Evolutionary conservation across 2,888 invertebrate genomes (phyloP).

Genomic region (Agonopterix alstromeriana): DNA sequence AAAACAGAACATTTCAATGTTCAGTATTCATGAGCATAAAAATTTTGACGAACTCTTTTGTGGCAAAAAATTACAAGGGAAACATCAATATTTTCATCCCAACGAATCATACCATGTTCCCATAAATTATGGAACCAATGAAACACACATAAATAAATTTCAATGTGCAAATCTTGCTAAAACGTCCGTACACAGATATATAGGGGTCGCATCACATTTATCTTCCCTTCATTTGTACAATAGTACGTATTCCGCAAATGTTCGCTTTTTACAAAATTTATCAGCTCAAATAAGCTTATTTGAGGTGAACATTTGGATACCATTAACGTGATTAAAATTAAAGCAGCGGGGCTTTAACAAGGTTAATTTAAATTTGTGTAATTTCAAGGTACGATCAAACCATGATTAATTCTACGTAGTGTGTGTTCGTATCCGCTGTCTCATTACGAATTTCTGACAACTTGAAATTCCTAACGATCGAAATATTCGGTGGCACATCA

Average conservation of each 20-base stretch:
- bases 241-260: slow-evolving; percentile 29
- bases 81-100: slow-evolving; percentile 19
- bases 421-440: too few species aligned
- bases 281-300: slow-evolving; percentile 1
- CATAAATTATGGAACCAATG: slow-evolving; percentile 46
- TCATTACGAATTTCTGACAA: too few species aligned
- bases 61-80: slow-evolving; percentile 14
- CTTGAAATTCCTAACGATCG: too few species aligned
- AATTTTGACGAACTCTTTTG: background rate
- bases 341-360: too few species aligned
- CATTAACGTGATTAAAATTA: background rate
- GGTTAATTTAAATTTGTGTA: too few species aligned
- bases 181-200: slow-evolving; percentile 57
- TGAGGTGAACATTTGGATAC: background rate
- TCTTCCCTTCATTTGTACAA: slow-evolving; percentile 50
- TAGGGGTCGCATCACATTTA: slow-evolving; percentile 55
- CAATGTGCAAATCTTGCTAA: slow-evolving; percentile 55
- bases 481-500: too few species aligned
- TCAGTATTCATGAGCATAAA: too few species aligned
- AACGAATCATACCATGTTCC: slow-evolving; percentile 27
- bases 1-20: too few species aligned
- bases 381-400: too few species aligned
- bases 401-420: too few species aligned
- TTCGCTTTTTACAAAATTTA: slow-evolving; percentile 20
- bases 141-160: slow-evolving; percentile 62